A percentile compares a stretch with the other conserved stretches of the same genome.
Conservation (phyloP, 2,797 vertebrate genomes). For the Orientallactaga sibirica region DNA sequence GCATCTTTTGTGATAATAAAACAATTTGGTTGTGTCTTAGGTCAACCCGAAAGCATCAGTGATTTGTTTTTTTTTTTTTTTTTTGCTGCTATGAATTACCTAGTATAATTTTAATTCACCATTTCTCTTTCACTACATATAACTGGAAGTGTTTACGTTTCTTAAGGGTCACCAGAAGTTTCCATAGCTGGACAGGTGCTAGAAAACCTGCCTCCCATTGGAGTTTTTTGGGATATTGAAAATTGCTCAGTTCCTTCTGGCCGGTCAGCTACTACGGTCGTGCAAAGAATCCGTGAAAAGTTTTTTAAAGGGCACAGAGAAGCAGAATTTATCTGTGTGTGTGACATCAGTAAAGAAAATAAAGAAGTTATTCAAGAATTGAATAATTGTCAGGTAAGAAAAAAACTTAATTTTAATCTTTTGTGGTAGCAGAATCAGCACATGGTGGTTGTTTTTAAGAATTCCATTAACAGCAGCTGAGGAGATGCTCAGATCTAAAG, state of each 20-base stretch:
- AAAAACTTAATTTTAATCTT: not conserved
- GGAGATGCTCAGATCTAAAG: too few relatives aligned
- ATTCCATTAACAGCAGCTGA: too few relatives aligned
- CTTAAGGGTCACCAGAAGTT: constrained; percentile 92
- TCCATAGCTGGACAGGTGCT: constrained; percentile 88
- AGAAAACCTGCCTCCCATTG: constrained; percentile 96
- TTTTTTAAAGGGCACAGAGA: constrained; percentile 98
- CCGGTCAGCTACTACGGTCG: constrained; percentile 95
- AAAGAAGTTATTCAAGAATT: constrained; percentile 99
- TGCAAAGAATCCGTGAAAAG: constrained; percentile 95
- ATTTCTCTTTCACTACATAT: constrained; percentile 46
- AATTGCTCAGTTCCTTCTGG: constrained; percentile 98
- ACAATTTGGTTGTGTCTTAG: not conserved
- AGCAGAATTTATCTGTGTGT: constrained; percentile 99
- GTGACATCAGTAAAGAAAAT: constrained; percentile 99
- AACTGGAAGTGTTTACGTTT: constrained; percentile 70
- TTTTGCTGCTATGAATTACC: constrained; percentile 9
- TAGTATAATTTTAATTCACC: constrained; percentile 19
- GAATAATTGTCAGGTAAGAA: constrained; percentile 98
- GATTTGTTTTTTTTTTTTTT: not conserved
- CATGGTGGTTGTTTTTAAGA: too few relatives aligned
- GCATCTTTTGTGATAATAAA: not conserved
- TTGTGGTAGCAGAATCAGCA: too few relatives aligned
- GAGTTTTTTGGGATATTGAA: constrained; percentile 99
- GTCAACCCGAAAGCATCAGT: constrained; percentile 4